Conservation (phyloP, 1,140 invertebrate species). For the Euwallacea fornicatus region DNA sequence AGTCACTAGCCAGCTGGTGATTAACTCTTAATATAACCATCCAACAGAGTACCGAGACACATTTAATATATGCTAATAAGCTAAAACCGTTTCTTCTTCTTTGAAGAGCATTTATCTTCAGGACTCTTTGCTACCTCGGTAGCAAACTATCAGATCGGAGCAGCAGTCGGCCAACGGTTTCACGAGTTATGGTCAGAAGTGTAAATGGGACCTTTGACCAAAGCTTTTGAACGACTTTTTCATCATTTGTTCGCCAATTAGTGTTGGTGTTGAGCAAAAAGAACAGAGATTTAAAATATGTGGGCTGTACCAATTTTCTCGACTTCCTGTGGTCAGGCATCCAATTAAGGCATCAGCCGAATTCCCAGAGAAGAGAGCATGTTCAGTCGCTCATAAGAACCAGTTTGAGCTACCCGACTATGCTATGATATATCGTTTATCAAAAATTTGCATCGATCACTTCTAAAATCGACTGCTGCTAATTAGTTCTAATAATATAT, state of each 20-base stretch:
- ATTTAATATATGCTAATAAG: slow-evolving; percentile 27
- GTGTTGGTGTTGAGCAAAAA: no score
- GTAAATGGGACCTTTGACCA: no score
- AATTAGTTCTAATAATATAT: slow-evolving; percentile 10
- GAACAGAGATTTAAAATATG: no score
- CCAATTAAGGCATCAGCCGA: no score
- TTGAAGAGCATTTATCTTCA: slow-evolving; percentile 24
- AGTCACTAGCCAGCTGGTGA: no score
- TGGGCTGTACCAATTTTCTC: no score
- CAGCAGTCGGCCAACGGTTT: slow-evolving; percentile 19
- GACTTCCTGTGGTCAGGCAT: no score
- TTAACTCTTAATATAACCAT: neutral
- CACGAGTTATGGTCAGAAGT: neutral
- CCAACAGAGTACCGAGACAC: neutral
- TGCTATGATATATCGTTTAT: neutral
- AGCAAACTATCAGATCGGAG: slow-evolving; percentile 16
- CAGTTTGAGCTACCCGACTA: no score
- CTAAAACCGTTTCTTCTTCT: slow-evolving; percentile 12
- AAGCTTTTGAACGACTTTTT: no score
- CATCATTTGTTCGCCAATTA: no score
- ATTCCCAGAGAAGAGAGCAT: no score
- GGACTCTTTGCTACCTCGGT: slow-evolving; percentile 6
- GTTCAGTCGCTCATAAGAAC: no score
- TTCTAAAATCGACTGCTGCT: slow-evolving; percentile 6
- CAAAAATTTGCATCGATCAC: slow-evolving; percentile 15